A percentile compares a stretch with the other conserved stretches of the same genome.
phyloP scores from a whole-genome alignment of 2,797 vertebrate species.

The Gobionotothen gibberifrons region DNA sequence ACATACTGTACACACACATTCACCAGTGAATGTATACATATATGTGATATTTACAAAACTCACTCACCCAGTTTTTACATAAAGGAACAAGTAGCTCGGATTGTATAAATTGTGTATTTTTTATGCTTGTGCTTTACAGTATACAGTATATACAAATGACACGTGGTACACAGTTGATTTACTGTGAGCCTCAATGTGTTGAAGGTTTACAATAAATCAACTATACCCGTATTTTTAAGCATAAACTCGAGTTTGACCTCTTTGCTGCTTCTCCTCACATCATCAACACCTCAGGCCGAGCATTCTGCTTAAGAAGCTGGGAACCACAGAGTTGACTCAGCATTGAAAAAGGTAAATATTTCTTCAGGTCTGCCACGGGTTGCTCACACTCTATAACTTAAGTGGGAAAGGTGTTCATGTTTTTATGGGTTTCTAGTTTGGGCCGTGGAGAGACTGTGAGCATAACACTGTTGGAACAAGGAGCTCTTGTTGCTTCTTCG shows the following conservation, averaged over 20 bases:
- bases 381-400: constrained; percentile 19
- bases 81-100: constrained; percentile 22
- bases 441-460: background rate
- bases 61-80: constrained; percentile 12
- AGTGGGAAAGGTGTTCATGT: constrained; percentile 21
- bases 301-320: background rate
- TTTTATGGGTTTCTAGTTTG: constrained; percentile 2
- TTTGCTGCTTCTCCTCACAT: constrained; percentile 31
- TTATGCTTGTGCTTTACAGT: constrained; percentile 41
- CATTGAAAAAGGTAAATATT: constrained; percentile 61
- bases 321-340: constrained; percentile 43
- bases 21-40: constrained; percentile 29
- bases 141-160: constrained; percentile 28
- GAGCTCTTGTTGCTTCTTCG: background rate
- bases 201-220: constrained; percentile 17
- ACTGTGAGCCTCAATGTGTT: constrained; percentile 26
- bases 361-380: constrained; percentile 31
- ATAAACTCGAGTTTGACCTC: constrained; percentile 6
- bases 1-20: constrained; percentile 48
- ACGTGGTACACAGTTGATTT: background rate
- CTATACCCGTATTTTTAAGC: background rate
- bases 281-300: constrained; percentile 2
- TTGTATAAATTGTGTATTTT: constrained; percentile 44
- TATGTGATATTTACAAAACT: constrained; percentile 32
- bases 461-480: constrained; percentile 2